Evolutionary conservation across 2,113 vertebrate species (phyloP).

Genomic region (Calypte anna): DNA sequence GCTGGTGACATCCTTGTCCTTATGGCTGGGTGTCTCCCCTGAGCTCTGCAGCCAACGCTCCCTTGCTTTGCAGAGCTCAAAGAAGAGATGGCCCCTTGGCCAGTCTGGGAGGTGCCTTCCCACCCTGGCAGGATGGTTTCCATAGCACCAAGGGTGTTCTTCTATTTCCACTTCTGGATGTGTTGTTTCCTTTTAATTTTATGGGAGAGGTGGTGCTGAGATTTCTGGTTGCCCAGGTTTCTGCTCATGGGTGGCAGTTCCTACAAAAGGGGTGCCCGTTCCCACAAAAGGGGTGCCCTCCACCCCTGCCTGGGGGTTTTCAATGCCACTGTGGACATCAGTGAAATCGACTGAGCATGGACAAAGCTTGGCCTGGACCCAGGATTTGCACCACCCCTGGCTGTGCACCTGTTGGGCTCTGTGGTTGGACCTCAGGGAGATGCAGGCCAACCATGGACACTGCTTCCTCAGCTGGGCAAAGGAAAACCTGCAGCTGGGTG

Average conservation of each 20-base stretch:
- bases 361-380: not conserved
- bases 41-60: not conserved
- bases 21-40: not conserved
- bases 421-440: not conserved
- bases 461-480: not conserved
- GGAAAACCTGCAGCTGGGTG: not conserved
- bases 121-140: not conserved
- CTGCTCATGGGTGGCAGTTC: not conserved
- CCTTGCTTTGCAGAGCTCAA: not conserved
- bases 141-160: not conserved
- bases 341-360: not conserved
- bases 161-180: not conserved
- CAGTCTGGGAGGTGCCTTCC: not conserved
- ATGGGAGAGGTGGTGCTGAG: fast-evolving
- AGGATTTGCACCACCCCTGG: not conserved
- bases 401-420: not conserved
- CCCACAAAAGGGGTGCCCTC: not conserved
- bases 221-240: not conserved
- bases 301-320: not conserved
- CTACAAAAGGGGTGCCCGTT: not conserved
- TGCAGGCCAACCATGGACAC: fast-evolving
- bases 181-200: not conserved
- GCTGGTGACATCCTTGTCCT: not conserved
- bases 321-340: not conserved
- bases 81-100: not conserved